These are phyloP conservation scores for Pluvianellus socialis DNA, from an alignment of 2,113 vertebrate genomes.

Conservation along the genomic window DNA sequence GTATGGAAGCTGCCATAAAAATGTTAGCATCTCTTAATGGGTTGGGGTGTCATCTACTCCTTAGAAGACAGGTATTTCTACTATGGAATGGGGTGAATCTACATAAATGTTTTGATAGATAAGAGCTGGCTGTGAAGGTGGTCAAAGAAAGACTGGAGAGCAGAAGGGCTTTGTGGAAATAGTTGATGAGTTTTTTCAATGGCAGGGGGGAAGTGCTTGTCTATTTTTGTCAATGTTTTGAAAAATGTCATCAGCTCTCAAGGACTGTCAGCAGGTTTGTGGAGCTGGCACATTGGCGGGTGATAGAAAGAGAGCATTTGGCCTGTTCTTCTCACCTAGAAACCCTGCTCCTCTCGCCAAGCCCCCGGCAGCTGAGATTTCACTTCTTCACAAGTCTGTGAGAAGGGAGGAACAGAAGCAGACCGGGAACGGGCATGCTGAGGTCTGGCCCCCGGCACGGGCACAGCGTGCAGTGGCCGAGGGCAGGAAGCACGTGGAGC, in stretches of 20 bases:
- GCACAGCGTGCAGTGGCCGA: neutral
- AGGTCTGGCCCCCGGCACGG: neutral
- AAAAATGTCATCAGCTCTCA: slow-evolving; percentile 50
- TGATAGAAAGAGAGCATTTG: slow-evolving; percentile 63
- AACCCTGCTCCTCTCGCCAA: slow-evolving; percentile 49
- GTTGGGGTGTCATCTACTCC: neutral
- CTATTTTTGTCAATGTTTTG: slow-evolving; percentile 62
- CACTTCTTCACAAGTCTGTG: neutral
- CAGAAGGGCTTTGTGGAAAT: slow-evolving; percentile 11
- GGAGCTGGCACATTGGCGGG: slow-evolving; percentile 45
- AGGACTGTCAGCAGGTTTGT: slow-evolving; percentile 56
- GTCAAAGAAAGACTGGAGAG: neutral
- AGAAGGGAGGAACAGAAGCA: neutral
- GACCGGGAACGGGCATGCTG: neutral
- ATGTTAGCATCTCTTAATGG: neutral
- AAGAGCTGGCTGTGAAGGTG: neutral
- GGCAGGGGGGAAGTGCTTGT: neutral
- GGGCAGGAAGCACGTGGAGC: neutral
- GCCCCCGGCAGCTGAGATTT: slow-evolving; percentile 21
- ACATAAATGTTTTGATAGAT: neutral
- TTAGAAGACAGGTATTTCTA: neutral
- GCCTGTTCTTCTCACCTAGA: slow-evolving; percentile 64
- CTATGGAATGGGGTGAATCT: neutral
- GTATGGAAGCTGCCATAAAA: neutral
- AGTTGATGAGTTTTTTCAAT: slow-evolving; percentile 11